phyloP scores from a whole-genome alignment of 2,113 vertebrate species.

The Serilophus lunatus region DNA sequence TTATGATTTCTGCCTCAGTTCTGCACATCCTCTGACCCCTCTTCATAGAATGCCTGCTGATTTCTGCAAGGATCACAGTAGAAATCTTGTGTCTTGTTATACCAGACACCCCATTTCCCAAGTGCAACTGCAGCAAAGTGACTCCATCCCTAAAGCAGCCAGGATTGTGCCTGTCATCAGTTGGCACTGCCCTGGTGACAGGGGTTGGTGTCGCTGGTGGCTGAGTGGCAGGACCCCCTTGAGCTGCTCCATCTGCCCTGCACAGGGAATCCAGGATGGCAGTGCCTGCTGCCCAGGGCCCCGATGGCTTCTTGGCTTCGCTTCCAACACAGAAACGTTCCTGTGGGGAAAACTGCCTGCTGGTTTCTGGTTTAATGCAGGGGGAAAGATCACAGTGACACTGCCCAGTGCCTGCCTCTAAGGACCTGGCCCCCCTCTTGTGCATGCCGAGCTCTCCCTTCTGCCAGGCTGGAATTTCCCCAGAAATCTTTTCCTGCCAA shows the following conservation, averaged over 20 bases:
- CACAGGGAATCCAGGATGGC: background rate
- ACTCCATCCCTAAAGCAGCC: accelerated
- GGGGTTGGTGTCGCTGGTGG: background rate
- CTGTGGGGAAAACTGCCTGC: background rate
- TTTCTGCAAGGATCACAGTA: background rate
- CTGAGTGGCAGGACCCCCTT: background rate
- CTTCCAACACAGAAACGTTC: accelerated
- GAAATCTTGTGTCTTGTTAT: background rate
- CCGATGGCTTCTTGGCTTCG: background rate
- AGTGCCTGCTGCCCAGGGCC: background rate
- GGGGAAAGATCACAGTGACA: background rate
- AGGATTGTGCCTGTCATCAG: background rate
- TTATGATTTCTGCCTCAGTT: background rate
- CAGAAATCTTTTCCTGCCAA: background rate
- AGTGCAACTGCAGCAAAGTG: accelerated
- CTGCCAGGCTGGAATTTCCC: background rate
- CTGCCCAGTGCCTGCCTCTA: background rate
- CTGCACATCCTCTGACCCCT: background rate
- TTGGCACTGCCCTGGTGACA: background rate
- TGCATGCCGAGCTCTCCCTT: background rate
- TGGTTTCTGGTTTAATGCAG: background rate
- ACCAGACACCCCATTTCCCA: background rate
- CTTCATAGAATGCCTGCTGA: background rate
- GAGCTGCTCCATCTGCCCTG: background rate
- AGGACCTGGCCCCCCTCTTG: background rate